Evolutionary conservation across 2,888 invertebrate species (phyloP).

Genomic region (Clostera curtula): DNA sequence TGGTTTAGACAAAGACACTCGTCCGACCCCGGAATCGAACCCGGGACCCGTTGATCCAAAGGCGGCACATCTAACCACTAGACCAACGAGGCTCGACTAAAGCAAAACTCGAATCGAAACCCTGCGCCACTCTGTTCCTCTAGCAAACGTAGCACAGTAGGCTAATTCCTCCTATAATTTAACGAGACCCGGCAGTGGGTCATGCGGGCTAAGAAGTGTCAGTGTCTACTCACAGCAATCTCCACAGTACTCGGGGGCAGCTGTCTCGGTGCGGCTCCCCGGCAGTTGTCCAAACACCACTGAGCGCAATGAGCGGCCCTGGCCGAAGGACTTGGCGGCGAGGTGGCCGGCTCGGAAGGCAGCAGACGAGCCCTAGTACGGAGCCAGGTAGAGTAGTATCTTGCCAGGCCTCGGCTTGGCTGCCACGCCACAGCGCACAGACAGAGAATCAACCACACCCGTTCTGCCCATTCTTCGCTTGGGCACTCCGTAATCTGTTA

Average conservation of each 20-base stretch:
- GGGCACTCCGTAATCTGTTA: conserved; percentile 92
- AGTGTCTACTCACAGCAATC: conserved; percentile 85
- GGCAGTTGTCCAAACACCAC: conserved; percentile 95
- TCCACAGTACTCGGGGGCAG: conserved; percentile 94
- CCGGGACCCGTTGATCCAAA: too few species aligned
- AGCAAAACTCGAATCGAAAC: too few species aligned
- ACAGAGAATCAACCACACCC: conserved; percentile 92
- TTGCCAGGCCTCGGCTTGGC: conserved; percentile 87
- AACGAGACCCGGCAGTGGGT: too few species aligned
- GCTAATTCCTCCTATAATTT: too few species aligned
- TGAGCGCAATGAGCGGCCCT: conserved; percentile 86
- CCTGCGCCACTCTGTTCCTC: too few species aligned
- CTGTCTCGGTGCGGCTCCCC: conserved; percentile 88
- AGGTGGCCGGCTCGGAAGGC: conserved; percentile 9
- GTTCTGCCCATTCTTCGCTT: conserved; percentile 85
- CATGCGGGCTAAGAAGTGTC: too few species aligned
- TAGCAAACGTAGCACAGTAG: too few species aligned
- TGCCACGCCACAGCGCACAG: conserved; percentile 94
- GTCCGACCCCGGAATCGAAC: too few species aligned
- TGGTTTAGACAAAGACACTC: too few species aligned
- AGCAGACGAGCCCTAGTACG: conserved; percentile 40
- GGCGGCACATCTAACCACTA: too few species aligned
- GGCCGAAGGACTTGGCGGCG: conserved; percentile 15
- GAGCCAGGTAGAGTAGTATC: conserved; percentile 80
- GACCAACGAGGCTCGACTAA: too few species aligned